Evolutionary conservation across 2,113 vertebrate genomes (phyloP), one percentile per base, ranked within the genome.

Genomic region (Eleginops maclovinus): DNA sequence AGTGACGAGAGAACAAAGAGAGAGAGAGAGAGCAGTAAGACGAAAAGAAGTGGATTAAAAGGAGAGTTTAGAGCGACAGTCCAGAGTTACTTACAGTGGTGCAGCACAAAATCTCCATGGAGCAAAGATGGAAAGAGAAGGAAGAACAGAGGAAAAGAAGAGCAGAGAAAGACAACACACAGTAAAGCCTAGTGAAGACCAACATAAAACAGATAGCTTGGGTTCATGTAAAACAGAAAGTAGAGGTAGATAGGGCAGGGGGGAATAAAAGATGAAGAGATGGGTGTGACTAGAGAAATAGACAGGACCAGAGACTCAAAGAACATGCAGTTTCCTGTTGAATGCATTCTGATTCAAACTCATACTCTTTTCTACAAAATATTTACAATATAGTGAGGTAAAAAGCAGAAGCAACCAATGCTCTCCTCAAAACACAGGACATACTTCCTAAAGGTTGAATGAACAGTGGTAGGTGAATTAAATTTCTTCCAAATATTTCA

Each of bases 41-140:
- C 3, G 19, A 41, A 43, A 40, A 41, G 22, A 63, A 28, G 36
- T 11, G 24, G 31, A 58, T 1, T 60, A 66, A 22, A 67, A 68
- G 15, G 40, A 56, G 64, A 72, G 55, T 2, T 0, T 4, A 49
- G 77, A 59, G 75, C 44, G 93, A 92, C 81, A 87, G 93, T 91
- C 87, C 80, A 76, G 88, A 90, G 90, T 87, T 97, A 99, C 97
- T 98, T 97, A 99, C 97, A 95, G 96, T 98, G 94, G 96, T 97
- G 95, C 97, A 99, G 97, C 97, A 99, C 93, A 98, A 95, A 95
- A 95, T 97, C 97, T 98, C 96, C 97, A 95, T 95, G 96, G 95
- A 96, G 97, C 96, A 94, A 95, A 96, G 92, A 92, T 94, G 94
- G 89, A 93, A 79, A 88, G 93, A 90, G 74, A 73, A 85, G 81